These are phyloP conservation scores for Ips nitidus DNA, from an alignment of 1,140 invertebrate species.

Conservation along the genomic window DNA sequence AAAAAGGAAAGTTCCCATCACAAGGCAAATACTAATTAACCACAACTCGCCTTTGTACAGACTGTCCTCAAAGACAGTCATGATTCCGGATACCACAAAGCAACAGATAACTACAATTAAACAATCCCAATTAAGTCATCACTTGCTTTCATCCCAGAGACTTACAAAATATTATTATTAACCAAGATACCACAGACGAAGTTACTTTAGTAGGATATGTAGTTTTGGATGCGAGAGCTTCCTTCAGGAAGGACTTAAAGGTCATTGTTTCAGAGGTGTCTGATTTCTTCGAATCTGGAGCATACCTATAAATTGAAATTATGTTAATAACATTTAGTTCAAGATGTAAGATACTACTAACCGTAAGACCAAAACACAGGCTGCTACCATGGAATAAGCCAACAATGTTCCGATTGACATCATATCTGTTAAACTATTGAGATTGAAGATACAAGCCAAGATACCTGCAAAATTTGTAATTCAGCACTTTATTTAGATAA, in stretches of 20 bases:
- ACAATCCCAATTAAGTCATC: not conserved
- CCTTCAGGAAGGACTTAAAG: constrained; percentile 47
- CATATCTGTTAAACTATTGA: constrained; percentile 78
- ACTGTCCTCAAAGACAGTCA: constrained; percentile 43
- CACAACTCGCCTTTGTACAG: constrained; percentile 40
- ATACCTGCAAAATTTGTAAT: constrained; percentile 54
- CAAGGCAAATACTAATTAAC: constrained; percentile 33
- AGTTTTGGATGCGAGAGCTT: constrained; percentile 53
- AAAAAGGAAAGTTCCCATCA: constrained; percentile 36
- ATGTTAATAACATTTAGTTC: not conserved
- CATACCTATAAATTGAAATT: constrained; percentile 23
- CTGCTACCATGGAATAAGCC: constrained; percentile 83
- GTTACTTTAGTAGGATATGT: constrained; percentile 56
- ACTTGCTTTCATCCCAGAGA: not conserved
- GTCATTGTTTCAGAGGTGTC: constrained; percentile 43
- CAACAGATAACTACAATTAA: constrained; percentile 45
- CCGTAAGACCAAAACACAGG: constrained; percentile 75
- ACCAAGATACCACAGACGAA: constrained; percentile 55
- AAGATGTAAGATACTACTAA: constrained; percentile 42
- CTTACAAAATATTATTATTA: constrained; percentile 57
- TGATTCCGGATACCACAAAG: constrained; percentile 40
- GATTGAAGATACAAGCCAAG: constrained; percentile 75
- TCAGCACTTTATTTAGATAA: constrained; percentile 45
- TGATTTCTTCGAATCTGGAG: constrained; percentile 31
- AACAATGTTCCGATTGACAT: constrained; percentile 86